Conservation (phyloP, 2,113 vertebrate species). For the Gymnarchus niloticus region DNA sequence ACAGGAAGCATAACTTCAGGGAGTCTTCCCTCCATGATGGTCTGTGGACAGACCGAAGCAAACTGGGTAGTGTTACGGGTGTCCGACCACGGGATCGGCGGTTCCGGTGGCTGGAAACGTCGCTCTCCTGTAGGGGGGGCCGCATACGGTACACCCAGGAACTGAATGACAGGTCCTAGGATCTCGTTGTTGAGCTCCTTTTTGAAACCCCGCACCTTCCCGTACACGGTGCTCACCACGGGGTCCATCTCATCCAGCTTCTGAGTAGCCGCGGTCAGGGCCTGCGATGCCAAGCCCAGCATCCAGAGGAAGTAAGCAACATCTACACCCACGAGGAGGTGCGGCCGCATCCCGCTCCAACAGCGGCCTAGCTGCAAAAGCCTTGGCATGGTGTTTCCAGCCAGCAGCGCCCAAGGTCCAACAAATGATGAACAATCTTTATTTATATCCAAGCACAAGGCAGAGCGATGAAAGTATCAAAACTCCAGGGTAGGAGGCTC, state of each 20-base stretch:
- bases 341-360: constrained; percentile 48
- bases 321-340: constrained; percentile 58
- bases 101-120: constrained; percentile 93
- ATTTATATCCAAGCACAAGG: constrained; percentile 68
- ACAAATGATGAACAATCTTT: constrained; percentile 29
- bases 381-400: constrained; percentile 67
- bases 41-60: constrained; percentile 94
- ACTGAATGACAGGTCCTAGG: constrained; percentile 92
- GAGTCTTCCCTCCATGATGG: constrained; percentile 89
- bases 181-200: constrained; percentile 99
- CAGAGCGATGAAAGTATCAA: constrained; percentile 38
- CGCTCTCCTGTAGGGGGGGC: constrained; percentile 87
- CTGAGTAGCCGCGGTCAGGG: constrained; percentile 65
- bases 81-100: constrained; percentile 80
- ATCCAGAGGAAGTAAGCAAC: constrained; percentile 61
- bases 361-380: constrained; percentile 57
- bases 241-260: constrained; percentile 91
- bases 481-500: constrained; percentile 55
- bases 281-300: constrained; percentile 70
- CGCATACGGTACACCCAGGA: constrained; percentile 91
- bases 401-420: background rate
- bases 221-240: constrained; percentile 80
- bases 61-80: constrained; percentile 90
- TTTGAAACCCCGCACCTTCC: constrained; percentile 88
- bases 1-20: constrained; percentile 98